A percentile compares a stretch with the other conserved stretches of the same genome.
Evolutionary conservation across 2,797 vertebrate species (phyloP).

Genomic region (Mergus octosetaceus): DNA sequence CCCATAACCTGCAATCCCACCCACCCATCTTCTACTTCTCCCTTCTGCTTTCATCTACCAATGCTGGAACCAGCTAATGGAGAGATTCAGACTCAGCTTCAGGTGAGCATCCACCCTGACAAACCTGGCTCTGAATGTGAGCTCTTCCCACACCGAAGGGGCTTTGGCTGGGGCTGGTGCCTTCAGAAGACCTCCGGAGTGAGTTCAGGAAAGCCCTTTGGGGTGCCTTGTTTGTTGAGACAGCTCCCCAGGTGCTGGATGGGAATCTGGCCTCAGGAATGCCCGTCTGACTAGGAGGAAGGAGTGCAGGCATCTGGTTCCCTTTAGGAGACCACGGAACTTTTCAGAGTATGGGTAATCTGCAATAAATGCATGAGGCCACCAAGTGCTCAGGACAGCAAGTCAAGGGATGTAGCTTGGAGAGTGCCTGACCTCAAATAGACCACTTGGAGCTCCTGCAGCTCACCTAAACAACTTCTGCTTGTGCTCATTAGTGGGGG

Average conservation of each 20-base stretch:
- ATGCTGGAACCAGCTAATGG: background rate
- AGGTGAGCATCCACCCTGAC: background rate
- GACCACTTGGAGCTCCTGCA: background rate
- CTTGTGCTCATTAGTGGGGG: too few relatives aligned
- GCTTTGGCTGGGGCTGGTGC: background rate
- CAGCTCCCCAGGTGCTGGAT: background rate
- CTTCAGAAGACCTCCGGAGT: background rate
- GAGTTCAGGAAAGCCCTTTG: background rate
- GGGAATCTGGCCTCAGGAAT: background rate
- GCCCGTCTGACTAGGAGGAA: background rate
- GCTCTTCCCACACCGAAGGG: background rate
- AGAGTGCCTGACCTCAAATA: background rate
- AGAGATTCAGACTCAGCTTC: background rate
- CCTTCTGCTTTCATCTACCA: background rate
- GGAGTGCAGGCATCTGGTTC: background rate
- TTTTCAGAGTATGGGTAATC: background rate
- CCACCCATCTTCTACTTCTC: background rate
- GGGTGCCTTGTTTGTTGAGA: background rate
- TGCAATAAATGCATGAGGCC: background rate
- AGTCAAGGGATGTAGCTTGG: background rate
- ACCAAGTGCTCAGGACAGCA: background rate
- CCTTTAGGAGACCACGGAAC: background rate
- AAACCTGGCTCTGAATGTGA: background rate
- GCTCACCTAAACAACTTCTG: background rate
- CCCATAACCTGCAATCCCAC: fast-evolving